phyloP scores from a whole-genome alignment of 2,888 invertebrate genomes.

The Pilophorus perplexus region DNA sequence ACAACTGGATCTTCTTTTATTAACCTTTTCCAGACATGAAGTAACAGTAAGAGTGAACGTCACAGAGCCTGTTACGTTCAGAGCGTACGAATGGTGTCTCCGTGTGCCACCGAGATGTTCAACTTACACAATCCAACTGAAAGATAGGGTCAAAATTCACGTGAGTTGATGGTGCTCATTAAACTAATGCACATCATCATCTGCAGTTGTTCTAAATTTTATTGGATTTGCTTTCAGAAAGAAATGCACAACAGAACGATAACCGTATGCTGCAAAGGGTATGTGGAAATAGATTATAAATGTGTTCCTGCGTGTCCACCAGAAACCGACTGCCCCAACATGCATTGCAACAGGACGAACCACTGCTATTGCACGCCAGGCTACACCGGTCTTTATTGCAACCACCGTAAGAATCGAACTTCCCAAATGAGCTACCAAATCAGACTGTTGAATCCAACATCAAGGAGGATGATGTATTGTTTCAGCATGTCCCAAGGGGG shows the following conservation, averaged over 20 bases:
- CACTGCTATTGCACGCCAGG: constrained; percentile 48
- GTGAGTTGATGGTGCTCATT: constrained; percentile 35
- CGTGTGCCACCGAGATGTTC: constrained; percentile 49
- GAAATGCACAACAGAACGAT: constrained; percentile 48
- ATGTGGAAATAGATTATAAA: constrained; percentile 45
- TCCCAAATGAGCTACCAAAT: background rate
- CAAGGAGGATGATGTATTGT: background rate
- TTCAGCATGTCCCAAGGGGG: constrained; percentile 45
- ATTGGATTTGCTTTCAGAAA: constrained; percentile 41
- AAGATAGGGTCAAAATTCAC: constrained; percentile 47
- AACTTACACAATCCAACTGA: constrained; percentile 47
- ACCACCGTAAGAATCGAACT: constrained; percentile 46
- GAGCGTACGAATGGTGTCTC: constrained; percentile 49
- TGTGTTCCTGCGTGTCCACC: constrained; percentile 47
- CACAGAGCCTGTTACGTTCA: constrained; percentile 48
- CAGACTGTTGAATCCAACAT: background rate
- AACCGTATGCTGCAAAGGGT: constrained; percentile 48
- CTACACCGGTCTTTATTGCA: constrained; percentile 48
- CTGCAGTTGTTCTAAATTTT: background rate
- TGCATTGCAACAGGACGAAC: constrained; percentile 47
- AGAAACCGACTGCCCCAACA: constrained; percentile 46
- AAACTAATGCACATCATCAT: background rate
- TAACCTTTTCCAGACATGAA: constrained; percentile 37
- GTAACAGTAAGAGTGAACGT: constrained; percentile 47
- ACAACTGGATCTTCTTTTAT: no score